Evolutionary conservation across 1,140 invertebrate species (phyloP).

Genomic region (Hesperophylax magnus): DNA sequence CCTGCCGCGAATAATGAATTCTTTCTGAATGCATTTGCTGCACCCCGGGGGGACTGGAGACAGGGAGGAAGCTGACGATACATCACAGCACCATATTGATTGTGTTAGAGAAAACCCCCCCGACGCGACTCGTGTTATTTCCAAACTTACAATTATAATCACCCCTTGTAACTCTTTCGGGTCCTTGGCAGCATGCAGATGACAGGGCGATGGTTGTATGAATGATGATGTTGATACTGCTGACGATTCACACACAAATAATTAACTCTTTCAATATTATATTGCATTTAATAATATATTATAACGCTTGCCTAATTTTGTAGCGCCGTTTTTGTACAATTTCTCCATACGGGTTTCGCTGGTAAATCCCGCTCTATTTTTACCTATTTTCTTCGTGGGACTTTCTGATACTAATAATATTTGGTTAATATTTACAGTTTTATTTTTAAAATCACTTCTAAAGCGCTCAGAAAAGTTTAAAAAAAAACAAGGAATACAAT

Average conservation of each 20-base stretch:
- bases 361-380: no score
- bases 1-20: constrained; percentile 43
- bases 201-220: constrained; percentile 29
- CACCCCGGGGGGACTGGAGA: background rate
- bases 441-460: no score
- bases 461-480: no score
- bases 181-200: constrained; percentile 30
- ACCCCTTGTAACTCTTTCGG: constrained; percentile 48
- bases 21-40: constrained; percentile 45
- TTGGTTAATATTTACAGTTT: no score
- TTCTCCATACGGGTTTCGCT: no score
- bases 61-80: constrained; percentile 42
- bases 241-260: constrained; percentile 11
- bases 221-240: constrained; percentile 10
- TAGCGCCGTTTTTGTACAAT: no score
- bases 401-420: no score
- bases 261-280: background rate
- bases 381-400: no score
- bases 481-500: no score
- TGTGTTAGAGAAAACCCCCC: constrained; percentile 45
- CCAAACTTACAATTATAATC: constrained; percentile 42
- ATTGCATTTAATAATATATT: no score
- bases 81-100: constrained; percentile 54
- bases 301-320: no score
- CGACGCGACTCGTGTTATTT: constrained; percentile 42